Conservation (phyloP, 2,113 vertebrate genomes). For the Orientallactaga bullata region DNA sequence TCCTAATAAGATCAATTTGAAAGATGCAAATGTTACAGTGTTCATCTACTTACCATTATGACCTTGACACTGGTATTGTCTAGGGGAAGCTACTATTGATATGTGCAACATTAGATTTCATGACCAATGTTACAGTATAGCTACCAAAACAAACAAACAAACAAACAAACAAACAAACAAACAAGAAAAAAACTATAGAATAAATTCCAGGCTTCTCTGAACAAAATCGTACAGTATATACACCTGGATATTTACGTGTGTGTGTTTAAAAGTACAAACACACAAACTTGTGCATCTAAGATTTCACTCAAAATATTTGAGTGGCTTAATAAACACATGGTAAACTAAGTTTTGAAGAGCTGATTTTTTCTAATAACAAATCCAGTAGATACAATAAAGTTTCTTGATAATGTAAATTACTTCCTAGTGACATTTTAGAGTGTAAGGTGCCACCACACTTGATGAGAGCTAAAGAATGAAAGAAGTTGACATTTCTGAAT, state of each 20-base stretch:
- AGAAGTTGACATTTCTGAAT: constrained; percentile 44
- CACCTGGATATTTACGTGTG: not conserved
- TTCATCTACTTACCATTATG: not conserved
- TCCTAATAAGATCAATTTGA: not conserved
- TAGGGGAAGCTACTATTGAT: not conserved
- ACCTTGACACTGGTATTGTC: not conserved
- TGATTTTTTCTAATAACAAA: constrained; percentile 55
- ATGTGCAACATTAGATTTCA: not conserved
- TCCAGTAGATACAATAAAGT: not conserved
- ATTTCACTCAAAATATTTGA: not conserved
- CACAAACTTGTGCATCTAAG: constrained; percentile 29
- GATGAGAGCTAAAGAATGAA: not conserved
- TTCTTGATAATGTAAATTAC: constrained; percentile 52
- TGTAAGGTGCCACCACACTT: constrained; percentile 1
- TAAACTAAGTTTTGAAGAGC: constrained; percentile 51
- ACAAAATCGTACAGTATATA: not conserved
- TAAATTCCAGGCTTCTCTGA: constrained; percentile 3
- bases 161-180: too few relatives aligned
- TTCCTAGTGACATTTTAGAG: constrained; percentile 43
- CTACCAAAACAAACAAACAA: too few relatives aligned
- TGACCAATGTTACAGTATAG: not conserved
- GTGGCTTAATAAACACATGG: constrained; percentile 51
- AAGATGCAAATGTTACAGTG: not conserved
- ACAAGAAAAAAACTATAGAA: not conserved
- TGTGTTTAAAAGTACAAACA: not conserved